Evolutionary conservation across 2,113 vertebrate genomes (phyloP).

Genomic region (Eubucco bourcierii): DNA sequence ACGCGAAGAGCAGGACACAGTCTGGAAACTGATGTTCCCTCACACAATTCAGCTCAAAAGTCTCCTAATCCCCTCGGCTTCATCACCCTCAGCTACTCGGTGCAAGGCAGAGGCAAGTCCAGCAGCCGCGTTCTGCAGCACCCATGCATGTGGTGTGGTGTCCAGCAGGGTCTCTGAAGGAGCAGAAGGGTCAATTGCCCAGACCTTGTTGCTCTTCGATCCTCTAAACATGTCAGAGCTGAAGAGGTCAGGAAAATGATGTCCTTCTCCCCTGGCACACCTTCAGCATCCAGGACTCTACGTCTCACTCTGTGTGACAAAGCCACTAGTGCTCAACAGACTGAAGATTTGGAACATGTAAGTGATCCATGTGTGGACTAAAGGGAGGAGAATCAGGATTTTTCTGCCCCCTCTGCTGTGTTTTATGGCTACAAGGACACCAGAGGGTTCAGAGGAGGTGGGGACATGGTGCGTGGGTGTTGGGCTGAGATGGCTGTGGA

Average conservation of each 20-base stretch:
- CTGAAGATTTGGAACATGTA: neutral
- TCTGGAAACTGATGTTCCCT: neutral
- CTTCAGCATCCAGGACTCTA: neutral
- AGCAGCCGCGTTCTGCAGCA: rapidly evolving
- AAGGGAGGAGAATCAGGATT: neutral
- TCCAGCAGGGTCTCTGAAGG: neutral
- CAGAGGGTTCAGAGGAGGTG: neutral
- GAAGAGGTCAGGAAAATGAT: neutral
- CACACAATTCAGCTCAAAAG: neutral
- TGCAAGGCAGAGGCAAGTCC: neutral
- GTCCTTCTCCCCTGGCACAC: rapidly evolving
- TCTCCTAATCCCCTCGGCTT: neutral
- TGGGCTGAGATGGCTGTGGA: neutral
- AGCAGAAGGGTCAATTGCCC: neutral
- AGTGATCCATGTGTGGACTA: too few species aligned
- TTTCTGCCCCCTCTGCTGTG: neutral
- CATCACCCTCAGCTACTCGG: rapidly evolving
- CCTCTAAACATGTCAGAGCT: rapidly evolving
- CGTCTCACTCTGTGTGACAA: rapidly evolving
- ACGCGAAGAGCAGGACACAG: neutral
- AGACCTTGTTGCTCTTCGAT: rapidly evolving
- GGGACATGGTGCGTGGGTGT: neutral
- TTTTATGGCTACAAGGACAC: neutral
- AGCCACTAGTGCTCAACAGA: neutral
- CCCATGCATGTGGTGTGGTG: rapidly evolving